phyloP scores from a whole-genome alignment of 2,888 invertebrate species.

The Oscheius onirici region DNA sequence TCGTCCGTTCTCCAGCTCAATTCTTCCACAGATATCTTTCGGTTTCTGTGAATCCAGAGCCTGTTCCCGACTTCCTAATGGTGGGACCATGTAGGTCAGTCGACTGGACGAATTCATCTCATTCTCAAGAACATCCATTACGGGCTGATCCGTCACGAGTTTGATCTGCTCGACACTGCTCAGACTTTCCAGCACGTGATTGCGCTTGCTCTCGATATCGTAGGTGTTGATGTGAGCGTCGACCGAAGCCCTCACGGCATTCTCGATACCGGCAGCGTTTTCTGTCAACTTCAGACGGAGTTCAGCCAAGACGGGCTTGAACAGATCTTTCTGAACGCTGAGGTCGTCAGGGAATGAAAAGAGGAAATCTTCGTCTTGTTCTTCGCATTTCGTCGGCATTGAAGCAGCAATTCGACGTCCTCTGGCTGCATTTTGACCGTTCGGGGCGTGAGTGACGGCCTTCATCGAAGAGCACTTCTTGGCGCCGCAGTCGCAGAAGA shows the following conservation, averaged over 20 bases:
- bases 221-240: constrained; percentile 38
- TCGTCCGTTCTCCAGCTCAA: neutral
- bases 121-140: constrained; percentile 34
- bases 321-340: neutral
- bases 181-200: constrained; percentile 30
- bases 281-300: neutral
- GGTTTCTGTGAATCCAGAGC: neutral
- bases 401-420: constrained; percentile 33
- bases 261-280: constrained; percentile 11
- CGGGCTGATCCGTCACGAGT: constrained; percentile 16
- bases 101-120: neutral
- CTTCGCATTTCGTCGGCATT: constrained; percentile 6
- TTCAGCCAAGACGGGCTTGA: constrained; percentile 2
- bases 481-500: constrained; percentile 99
- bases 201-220: constrained; percentile 32
- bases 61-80: neutral
- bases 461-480: constrained; percentile 37
- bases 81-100: neutral
- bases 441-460: constrained; percentile 27
- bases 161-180: constrained; percentile 20
- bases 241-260: constrained; percentile 30
- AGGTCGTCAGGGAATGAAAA: constrained; percentile 6
- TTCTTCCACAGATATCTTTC: constrained; percentile 13
- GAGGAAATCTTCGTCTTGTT: neutral
- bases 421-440: constrained; percentile 35